Evolutionary conservation across 2,113 vertebrate species (phyloP).

Genomic region (Paradisaea rubra): DNA sequence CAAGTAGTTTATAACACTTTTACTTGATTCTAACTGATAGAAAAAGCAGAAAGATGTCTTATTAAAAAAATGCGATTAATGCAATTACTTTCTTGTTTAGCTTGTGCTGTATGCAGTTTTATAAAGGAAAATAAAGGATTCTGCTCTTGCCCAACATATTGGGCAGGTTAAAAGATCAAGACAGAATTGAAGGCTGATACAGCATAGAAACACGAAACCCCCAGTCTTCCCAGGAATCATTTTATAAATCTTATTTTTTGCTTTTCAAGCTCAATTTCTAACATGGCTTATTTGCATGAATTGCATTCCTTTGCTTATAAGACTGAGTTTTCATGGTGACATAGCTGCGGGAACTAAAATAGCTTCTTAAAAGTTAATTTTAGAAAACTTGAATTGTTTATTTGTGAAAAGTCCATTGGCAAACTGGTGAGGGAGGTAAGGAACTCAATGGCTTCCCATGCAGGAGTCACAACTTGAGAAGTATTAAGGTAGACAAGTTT

Average conservation of each 20-base stretch:
- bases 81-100: neutral
- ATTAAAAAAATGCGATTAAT: neutral
- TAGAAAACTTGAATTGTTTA: conserved; percentile 5
- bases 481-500: neutral
- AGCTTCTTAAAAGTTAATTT: neutral
- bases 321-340: neutral
- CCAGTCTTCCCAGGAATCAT: neutral
- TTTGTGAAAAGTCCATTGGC: neutral
- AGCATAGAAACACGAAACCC: neutral
- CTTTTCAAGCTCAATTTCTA: neutral
- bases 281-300: neutral
- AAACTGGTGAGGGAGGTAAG: neutral
- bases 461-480: neutral
- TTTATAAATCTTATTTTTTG: neutral
- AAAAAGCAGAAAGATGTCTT: neutral
- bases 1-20: neutral
- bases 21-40: neutral
- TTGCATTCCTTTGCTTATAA: neutral
- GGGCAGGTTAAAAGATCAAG: neutral
- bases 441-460: neutral
- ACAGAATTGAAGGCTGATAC: neutral
- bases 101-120: neutral
- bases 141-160: neutral
- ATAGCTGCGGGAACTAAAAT: neutral
- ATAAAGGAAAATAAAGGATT: neutral